Percentiles rank a stretch among this genome's conserved stretches.
Evolutionary conservation across 2,888 invertebrate species (phyloP).

Genomic region (Scaptomyza caliginosa): DNA sequence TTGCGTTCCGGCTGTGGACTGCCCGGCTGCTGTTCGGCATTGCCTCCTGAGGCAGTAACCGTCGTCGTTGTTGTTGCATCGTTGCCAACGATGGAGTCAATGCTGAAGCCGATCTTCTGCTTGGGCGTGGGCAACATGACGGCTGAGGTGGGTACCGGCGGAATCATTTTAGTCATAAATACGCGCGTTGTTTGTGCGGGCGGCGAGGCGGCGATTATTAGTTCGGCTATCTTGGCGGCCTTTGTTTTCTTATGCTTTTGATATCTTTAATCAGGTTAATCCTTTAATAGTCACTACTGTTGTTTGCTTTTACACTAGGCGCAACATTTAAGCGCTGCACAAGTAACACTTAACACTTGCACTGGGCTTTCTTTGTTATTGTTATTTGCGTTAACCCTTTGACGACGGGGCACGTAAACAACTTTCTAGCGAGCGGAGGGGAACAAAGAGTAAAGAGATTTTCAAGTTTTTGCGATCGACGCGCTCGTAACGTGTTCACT

Average conservation of each 20-base stretch:
- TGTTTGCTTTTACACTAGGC: slow-evolving; percentile 37
- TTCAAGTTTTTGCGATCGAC: slow-evolving; percentile 61
- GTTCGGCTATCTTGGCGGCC: slow-evolving; percentile 75
- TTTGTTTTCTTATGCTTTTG: slow-evolving; percentile 24
- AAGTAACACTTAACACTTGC: slow-evolving; percentile 37
- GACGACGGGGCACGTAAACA: slow-evolving; percentile 43
- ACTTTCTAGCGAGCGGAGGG: slow-evolving; percentile 43
- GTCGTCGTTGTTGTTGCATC: slow-evolving; percentile 59
- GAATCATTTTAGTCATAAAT: slow-evolving; percentile 90
- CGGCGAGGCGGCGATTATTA: slow-evolving; percentile 71
- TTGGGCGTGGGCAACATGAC: slow-evolving; percentile 94
- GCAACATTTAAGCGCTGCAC: slow-evolving; percentile 54
- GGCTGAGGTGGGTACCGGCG: slow-evolving; percentile 96
- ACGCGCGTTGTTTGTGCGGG: slow-evolving; percentile 70
- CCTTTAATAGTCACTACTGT: slow-evolving; percentile 23
- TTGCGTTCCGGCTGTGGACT: slow-evolving; percentile 69
- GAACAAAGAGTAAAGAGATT: slow-evolving; percentile 13
- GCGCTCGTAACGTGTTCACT: slow-evolving; percentile 81
- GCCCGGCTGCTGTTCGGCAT: slow-evolving; percentile 57
- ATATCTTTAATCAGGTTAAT: slow-evolving; percentile 32
- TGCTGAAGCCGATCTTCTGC: slow-evolving; percentile 97
- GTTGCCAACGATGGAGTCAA: slow-evolving; percentile 96
- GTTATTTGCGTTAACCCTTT: slow-evolving; percentile 11
- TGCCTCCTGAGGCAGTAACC: slow-evolving; percentile 41
- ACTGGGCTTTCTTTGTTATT: slow-evolving; percentile 8